Evolutionary conservation across 2,797 vertebrate genomes (phyloP).

Genomic region (Eurystomus glaucurus): DNA sequence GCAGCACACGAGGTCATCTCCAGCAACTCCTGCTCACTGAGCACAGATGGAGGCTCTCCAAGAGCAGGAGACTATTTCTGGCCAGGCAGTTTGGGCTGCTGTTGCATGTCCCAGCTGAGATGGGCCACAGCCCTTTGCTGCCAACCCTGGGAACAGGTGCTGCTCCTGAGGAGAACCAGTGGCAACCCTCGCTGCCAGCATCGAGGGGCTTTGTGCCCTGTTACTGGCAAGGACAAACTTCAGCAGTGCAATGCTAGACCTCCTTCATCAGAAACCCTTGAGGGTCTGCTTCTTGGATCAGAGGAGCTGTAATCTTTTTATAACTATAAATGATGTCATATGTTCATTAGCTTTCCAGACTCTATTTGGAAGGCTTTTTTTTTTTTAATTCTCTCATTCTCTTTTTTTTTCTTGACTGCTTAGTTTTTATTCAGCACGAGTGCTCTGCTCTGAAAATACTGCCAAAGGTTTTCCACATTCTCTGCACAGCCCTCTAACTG

Average conservation of each 20-base stretch:
- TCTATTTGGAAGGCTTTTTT: constrained; percentile 68
- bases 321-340: constrained; percentile 74
- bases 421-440: constrained; percentile 76
- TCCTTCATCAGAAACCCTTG: constrained; percentile 26
- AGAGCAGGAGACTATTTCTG: not conserved
- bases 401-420: constrained; percentile 52
- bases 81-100: not conserved
- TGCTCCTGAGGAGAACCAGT: not conserved
- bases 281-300: constrained; percentile 65
- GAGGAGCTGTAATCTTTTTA: constrained; percentile 64
- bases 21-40: not conserved
- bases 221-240: not conserved
- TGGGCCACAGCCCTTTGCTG: not conserved
- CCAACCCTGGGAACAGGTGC: not conserved
- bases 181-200: rapidly evolving
- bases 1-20: not conserved
- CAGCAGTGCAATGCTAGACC: not conserved
- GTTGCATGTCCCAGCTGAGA: not conserved
- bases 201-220: not conserved
- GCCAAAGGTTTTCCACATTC: constrained; percentile 80
- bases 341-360: constrained; percentile 73
- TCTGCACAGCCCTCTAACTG: constrained; percentile 75
- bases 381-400: constrained; percentile 55
- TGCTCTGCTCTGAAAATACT: constrained; percentile 70
- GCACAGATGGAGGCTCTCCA: not conserved